Percentiles rank a stretch among this genome's conserved stretches.
These are phyloP conservation scores for Cynopterus sphinx DNA, from an alignment of 2,797 vertebrate genomes.

Conservation along the genomic window DNA sequence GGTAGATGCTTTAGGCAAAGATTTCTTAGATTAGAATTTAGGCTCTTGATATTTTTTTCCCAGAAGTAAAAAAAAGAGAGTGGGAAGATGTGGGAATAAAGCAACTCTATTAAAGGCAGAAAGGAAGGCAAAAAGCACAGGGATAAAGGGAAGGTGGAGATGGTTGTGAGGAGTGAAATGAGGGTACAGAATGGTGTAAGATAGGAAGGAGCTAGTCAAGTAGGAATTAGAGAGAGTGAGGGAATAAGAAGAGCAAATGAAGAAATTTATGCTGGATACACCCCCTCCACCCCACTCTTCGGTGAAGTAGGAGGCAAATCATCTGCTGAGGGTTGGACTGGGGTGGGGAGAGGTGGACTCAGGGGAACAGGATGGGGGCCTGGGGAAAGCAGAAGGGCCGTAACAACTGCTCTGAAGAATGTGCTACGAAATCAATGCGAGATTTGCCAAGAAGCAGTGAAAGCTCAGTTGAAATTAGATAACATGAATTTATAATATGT, in stretches of 20 bases:
- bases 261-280: rapidly evolving
- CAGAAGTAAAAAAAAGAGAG: not conserved
- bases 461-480: not conserved
- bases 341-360: not conserved
- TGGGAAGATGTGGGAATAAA: not conserved
- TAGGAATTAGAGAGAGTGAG: not conserved
- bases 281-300: not conserved
- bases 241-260: not conserved
- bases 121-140: not conserved
- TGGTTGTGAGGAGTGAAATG: not conserved
- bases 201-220: not conserved
- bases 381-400: not conserved
- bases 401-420: not conserved
- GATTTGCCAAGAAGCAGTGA: not conserved
- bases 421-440: not conserved
- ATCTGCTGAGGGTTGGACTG: not conserved
- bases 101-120: not conserved
- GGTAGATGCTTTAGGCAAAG: not conserved
- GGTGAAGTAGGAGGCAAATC: not conserved
- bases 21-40: not conserved
- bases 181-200: too few relatives aligned
- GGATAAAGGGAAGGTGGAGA: not conserved
- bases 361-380: too few relatives aligned
- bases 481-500: not conserved
- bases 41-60: not conserved